Evolutionary conservation across 2,797 vertebrate genomes (phyloP).

Genomic region (Aratinga solstitialis): DNA sequence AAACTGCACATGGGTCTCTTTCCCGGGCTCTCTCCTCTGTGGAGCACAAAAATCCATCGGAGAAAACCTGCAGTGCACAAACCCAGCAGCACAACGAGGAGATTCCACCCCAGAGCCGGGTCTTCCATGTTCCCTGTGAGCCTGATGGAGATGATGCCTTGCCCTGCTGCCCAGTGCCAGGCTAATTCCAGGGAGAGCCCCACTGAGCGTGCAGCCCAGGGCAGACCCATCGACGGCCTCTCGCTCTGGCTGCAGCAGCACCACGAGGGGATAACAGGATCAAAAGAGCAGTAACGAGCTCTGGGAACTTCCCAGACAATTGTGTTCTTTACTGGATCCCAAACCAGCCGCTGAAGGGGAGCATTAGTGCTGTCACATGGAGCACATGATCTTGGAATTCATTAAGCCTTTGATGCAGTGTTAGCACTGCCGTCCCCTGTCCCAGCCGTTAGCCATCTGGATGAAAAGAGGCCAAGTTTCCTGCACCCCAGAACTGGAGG

Average conservation of each 20-base stretch:
- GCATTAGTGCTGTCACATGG: slow-evolving; percentile 59
- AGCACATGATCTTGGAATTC: slow-evolving; percentile 71
- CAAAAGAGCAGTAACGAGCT: slow-evolving; percentile 25
- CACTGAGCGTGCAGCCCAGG: fast-evolving
- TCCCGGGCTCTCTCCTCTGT: background rate
- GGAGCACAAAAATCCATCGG: background rate
- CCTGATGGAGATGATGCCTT: fast-evolving
- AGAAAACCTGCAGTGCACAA: background rate
- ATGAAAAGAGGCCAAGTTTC: slow-evolving; percentile 24
- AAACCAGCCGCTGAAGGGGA: slow-evolving; percentile 12
- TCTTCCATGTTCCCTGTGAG: fast-evolving
- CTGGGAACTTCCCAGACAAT: slow-evolving; percentile 52
- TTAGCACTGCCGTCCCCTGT: background rate
- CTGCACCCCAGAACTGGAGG: background rate
- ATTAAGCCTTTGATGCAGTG: slow-evolving; percentile 57
- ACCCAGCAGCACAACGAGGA: fast-evolving
- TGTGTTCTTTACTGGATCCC: slow-evolving; percentile 48
- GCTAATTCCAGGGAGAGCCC: background rate
- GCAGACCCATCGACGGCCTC: fast-evolving
- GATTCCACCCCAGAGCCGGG: too few relatives aligned
- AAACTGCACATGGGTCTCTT: background rate
- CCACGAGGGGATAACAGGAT: slow-evolving; percentile 23
- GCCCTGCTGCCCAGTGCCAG: background rate
- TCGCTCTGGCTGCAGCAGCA: background rate
- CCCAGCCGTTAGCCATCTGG: slow-evolving; percentile 25